Conservation (phyloP, 2,888 invertebrate species). For the Nezara viridula region DNA sequence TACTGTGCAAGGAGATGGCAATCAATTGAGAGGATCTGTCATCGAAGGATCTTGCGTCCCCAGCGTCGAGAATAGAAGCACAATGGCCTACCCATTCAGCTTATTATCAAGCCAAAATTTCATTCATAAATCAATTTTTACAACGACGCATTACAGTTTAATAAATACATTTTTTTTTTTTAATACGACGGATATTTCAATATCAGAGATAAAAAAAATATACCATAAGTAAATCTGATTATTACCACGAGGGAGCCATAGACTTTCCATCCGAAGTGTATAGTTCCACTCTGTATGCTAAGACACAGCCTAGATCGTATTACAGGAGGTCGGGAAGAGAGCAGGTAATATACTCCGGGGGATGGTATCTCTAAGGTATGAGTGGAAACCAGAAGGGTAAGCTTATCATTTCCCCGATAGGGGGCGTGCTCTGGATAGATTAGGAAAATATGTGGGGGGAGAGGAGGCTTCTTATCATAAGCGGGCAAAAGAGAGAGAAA, state of each 20-base stretch:
- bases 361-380: not conserved
- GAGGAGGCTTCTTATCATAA: not conserved
- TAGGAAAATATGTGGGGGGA: conserved; percentile 24
- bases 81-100: too few relatives aligned
- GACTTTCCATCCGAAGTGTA: not conserved
- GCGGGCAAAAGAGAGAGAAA: not conserved
- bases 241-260: not conserved
- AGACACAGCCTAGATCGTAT: not conserved
- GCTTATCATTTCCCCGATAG: conserved; percentile 19
- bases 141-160: too few relatives aligned
- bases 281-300: not conserved
- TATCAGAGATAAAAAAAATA: not conserved
- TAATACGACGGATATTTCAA: too few relatives aligned
- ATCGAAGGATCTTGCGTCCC: too few relatives aligned
- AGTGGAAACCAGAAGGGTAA: not conserved
- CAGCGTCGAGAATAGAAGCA: too few relatives aligned
- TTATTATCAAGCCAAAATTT: too few relatives aligned
- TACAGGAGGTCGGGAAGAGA: not conserved
- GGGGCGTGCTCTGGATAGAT: conserved; percentile 9
- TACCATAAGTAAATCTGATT: not conserved
- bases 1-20: too few relatives aligned
- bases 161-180: too few relatives aligned
- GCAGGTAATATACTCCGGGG: not conserved
- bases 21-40: too few relatives aligned
- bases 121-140: too few relatives aligned